Evolutionary conservation across 2,888 invertebrate genomes (phyloP), one percentile per base, ranked within the genome.

Genomic region (Polietes domitor): DNA sequence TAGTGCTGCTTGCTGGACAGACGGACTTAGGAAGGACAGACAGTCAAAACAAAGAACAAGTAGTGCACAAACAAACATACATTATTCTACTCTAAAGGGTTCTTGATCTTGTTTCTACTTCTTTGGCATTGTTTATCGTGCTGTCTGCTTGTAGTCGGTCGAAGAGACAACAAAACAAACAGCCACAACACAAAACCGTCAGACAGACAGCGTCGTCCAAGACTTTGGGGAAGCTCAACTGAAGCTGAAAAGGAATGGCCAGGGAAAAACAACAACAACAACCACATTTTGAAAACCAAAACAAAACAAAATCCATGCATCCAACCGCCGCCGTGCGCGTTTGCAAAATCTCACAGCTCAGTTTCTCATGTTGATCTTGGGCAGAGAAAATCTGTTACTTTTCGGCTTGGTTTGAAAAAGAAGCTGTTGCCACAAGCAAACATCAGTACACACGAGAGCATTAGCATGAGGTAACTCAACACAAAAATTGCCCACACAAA

Each of bases 31-130:
- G n/a, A 50, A 43, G 24, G 24, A 68, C 43, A 43, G 68, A 43
- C 68, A 43, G 68, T 43, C 43, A 68, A 68, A 68, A 43, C 68
- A 41, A 68, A 21, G 43, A 21, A 41, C 24, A 43, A 68, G 68
- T 41, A 43, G 65, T 65, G 7, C 37, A 65, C 53, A 47, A 15
- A 28, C 28, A 61, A 37, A 9, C n/a, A n/a, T n/a, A n/a, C n/a
- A n/a, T 53, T 19, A 53, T 10, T 19, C 61, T 61, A 28, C 32
- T 26, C 15, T 63, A 37, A 68, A 68, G 43, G 68, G 68, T 68
- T 68, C 43, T 68, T 43, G 68, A 68, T 68, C 43, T 68, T 24
- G 19, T 37, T 68, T n/a, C n/a, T n/a, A 37, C 24, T 58, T 47
- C 21, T 61, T 28, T 21, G 1, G 21, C 21, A 24, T 28, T 61